Evolutionary conservation across 2,797 vertebrate species (phyloP).

Genomic region (Coregonus suidteri): DNA sequence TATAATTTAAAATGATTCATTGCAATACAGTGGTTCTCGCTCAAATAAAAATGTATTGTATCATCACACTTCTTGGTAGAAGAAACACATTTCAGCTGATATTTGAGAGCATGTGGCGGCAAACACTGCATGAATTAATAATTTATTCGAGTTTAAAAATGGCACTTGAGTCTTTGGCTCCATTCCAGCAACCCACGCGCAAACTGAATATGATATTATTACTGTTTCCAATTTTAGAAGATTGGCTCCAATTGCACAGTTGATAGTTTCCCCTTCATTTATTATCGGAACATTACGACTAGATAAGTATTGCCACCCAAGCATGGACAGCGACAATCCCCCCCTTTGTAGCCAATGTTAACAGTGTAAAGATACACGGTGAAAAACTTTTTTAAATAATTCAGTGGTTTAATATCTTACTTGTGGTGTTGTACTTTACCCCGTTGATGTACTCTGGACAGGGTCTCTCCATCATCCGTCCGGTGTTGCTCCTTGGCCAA

Average conservation of each 20-base stretch:
- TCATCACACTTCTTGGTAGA: background rate
- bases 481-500: conserved; percentile 89
- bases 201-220: background rate
- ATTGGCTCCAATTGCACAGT: background rate
- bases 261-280: background rate
- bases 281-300: background rate
- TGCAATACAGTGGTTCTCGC: background rate
- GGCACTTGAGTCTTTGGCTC: too few species aligned
- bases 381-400: too few species aligned
- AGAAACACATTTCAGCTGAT: background rate
- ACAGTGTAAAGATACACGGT: background rate
- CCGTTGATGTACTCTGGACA: conserved; percentile 97
- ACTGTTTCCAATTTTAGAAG: background rate
- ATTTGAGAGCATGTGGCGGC: background rate
- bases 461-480: conserved; percentile 89
- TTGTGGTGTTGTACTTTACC: conserved; percentile 95
- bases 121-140: background rate
- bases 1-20: background rate
- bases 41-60: background rate
- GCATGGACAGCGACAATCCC: background rate
- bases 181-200: too few species aligned
- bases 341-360: background rate
- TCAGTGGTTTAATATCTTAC: conserved; percentile 74
- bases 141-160: background rate
- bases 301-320: background rate